Evolutionary conservation across 2,797 vertebrate species (phyloP).

Genomic region (Hippocampus kuda): DNA sequence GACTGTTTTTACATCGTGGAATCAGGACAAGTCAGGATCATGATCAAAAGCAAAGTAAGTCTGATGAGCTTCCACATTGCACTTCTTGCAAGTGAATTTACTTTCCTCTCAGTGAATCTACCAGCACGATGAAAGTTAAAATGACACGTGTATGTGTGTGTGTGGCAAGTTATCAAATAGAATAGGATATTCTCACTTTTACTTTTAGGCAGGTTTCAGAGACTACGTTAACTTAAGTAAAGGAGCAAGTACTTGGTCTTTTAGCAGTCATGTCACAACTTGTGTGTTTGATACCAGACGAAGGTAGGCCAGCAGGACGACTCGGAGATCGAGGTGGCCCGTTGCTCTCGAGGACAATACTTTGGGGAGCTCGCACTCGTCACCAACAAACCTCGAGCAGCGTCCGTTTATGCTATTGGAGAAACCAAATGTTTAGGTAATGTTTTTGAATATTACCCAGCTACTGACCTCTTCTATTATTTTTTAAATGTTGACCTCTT

Average conservation of each 20-base stretch:
- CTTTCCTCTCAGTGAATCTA: too few relatives aligned
- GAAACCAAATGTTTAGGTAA: constrained; percentile 87
- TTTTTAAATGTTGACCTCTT: neutral
- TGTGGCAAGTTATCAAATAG: too few relatives aligned
- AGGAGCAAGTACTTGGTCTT: too few relatives aligned
- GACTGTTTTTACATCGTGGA: constrained; percentile 92
- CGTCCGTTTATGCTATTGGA: constrained; percentile 87
- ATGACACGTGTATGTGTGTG: too few relatives aligned
- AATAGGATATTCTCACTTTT: too few relatives aligned
- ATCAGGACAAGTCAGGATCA: constrained; percentile 87
- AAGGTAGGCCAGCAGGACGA: constrained; percentile 70
- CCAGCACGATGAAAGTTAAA: too few relatives aligned
- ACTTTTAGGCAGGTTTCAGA: too few relatives aligned
- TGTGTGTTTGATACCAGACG: constrained; percentile 30
- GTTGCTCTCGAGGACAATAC: constrained; percentile 83
- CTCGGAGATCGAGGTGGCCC: constrained; percentile 82
- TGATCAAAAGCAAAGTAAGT: constrained; percentile 86
- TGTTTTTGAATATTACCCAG: neutral
- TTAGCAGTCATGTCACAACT: neutral
- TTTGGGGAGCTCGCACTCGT: constrained; percentile 93
- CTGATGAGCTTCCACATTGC: neutral
- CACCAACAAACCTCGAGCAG: constrained; percentile 90
- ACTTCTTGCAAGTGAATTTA: too few relatives aligned
- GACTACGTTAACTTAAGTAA: too few relatives aligned
- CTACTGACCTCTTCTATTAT: neutral